phyloP scores from a whole-genome alignment of 2,113 vertebrate species.

The Pantherophis guttatus region DNA sequence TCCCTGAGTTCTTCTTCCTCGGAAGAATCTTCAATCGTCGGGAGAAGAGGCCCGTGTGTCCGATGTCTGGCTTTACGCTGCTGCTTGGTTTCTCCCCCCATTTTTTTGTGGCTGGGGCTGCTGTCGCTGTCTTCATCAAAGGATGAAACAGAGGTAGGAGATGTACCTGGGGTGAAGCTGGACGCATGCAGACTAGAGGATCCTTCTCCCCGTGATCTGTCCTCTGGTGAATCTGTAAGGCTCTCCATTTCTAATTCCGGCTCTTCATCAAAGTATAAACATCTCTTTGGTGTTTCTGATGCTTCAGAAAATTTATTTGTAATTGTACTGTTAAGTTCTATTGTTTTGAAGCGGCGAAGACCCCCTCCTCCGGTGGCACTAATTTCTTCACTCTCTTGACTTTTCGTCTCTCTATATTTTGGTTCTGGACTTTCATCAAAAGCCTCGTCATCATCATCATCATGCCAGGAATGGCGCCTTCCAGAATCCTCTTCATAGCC shows the following conservation, averaged over 20 bases:
- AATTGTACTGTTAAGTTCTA: slow-evolving; percentile 85
- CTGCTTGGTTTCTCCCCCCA: slow-evolving; percentile 85
- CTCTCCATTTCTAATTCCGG: slow-evolving; percentile 93
- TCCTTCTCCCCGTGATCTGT: slow-evolving; percentile 91
- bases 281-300: slow-evolving; percentile 73
- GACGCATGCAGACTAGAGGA: slow-evolving; percentile 94
- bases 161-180: slow-evolving; percentile 91
- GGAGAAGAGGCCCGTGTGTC: slow-evolving; percentile 82
- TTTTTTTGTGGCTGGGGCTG: slow-evolving; percentile 86
- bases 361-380: slow-evolving; percentile 68
- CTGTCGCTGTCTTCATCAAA: slow-evolving; percentile 97
- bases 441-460: slow-evolving; percentile 70
- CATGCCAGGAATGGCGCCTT: slow-evolving; percentile 76
- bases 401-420: slow-evolving; percentile 80
- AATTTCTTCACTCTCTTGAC: slow-evolving; percentile 78
- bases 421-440: slow-evolving; percentile 76
- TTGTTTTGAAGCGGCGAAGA: slow-evolving; percentile 81
- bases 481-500: slow-evolving; percentile 84
- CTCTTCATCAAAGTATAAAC: slow-evolving; percentile 83
- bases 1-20: slow-evolving; percentile 91
- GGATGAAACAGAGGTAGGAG: slow-evolving; percentile 94
- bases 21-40: slow-evolving; percentile 93
- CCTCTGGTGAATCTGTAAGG: slow-evolving; percentile 91
- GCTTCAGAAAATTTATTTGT: slow-evolving; percentile 71
- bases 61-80: slow-evolving; percentile 89